These are phyloP conservation scores for Lepeophtheirus salmonis DNA, from an alignment of 1,140 invertebrate species.

Conservation along the genomic window DNA sequence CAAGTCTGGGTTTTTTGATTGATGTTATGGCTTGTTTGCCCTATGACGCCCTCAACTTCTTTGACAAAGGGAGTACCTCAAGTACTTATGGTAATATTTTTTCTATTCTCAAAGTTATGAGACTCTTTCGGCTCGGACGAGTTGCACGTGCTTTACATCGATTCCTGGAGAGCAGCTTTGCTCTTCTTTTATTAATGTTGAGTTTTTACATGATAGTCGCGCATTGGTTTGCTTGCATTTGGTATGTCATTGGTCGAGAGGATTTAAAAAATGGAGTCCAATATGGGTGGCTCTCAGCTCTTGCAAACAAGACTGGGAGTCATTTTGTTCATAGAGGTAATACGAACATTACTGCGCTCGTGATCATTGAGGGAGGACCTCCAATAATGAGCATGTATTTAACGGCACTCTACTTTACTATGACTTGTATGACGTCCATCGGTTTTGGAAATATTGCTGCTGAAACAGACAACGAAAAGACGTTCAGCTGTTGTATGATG, in stretches of 20 bases:
- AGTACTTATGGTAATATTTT: conserved; percentile 30
- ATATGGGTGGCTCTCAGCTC: conserved; percentile 26
- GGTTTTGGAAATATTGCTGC: conserved; percentile 37
- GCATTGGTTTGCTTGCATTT: conserved; percentile 33
- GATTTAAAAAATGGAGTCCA: conserved; percentile 25
- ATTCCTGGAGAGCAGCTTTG: conserved; percentile 38
- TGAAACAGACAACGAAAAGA: conserved; percentile 30
- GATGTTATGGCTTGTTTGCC: conserved; percentile 42
- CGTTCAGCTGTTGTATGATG: conserved; percentile 34
- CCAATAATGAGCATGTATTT: conserved; percentile 26
- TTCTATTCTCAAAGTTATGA: conserved; percentile 36
- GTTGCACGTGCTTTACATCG: conserved; percentile 35
- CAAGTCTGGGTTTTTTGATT: conserved; percentile 42
- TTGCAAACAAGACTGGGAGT: conserved; percentile 12
- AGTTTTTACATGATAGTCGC: conserved; percentile 29
- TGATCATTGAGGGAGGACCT: conserved; percentile 17
- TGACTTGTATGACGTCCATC: conserved; percentile 39
- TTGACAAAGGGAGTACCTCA: conserved; percentile 37
- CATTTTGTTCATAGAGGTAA: conserved; percentile 2
- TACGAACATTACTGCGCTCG: neutral
- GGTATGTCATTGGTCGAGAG: conserved; percentile 26
- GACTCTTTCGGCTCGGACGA: conserved; percentile 32
- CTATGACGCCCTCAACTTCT: conserved; percentile 44
- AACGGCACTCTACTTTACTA: conserved; percentile 35
- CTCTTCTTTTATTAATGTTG: conserved; percentile 34